Conservation (phyloP, 2,113 vertebrate species). For the Pelecanus crispus region DNA sequence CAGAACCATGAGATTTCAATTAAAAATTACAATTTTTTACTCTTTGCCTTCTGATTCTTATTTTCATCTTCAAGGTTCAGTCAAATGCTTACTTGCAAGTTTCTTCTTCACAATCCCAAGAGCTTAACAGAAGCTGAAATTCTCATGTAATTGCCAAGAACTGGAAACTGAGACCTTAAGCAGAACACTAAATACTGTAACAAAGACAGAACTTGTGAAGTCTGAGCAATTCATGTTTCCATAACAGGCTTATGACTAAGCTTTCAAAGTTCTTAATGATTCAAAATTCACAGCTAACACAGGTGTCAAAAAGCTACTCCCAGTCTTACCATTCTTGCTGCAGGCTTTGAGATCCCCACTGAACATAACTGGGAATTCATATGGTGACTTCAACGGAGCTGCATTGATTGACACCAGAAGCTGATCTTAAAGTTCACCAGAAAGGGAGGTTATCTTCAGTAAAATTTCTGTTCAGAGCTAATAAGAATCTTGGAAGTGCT, state of each 20-base stretch:
- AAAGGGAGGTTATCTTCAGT: not conserved
- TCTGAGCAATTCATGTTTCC: not conserved
- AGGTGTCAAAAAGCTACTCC: not conserved
- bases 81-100: not conserved
- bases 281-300: not conserved
- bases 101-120: not conserved
- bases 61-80: not conserved
- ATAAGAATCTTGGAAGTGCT: not conserved
- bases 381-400: not conserved
- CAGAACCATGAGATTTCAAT: conserved; percentile 17
- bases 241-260: not conserved
- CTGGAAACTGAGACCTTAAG: not conserved
- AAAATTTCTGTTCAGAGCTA: not conserved
- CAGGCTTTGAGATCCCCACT: not conserved
- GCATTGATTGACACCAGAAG: not conserved
- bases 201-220: not conserved
- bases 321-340: not conserved
- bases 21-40: not conserved
- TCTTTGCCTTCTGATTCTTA: not conserved
- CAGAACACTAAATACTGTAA: not conserved
- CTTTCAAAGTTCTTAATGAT: not conserved
- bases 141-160: not conserved
- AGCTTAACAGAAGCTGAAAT: not conserved
- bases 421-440: not conserved
- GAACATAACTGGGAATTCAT: not conserved